Base-by-base conservation (phyloP, 2,113 vertebrate species). In the Hippocampus zosterae region DNA sequence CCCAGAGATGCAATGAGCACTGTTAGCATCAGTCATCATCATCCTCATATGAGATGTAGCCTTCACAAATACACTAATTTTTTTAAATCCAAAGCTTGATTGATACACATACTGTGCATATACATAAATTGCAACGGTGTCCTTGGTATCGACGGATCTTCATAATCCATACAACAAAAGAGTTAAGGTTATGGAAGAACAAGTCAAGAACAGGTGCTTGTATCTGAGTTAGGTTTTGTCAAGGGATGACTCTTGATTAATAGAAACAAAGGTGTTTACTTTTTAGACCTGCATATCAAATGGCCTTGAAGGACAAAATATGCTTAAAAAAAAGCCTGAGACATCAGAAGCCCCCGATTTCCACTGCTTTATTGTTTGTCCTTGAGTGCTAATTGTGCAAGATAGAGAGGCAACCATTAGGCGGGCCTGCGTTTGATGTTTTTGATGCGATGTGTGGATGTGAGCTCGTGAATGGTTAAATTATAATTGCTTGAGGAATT, bases 371-470 rank as follows among this genome's bases (percentile, higher is more conserved):
- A 79, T 82, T 88, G 88, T 89, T 89, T 89, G 89, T 90, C 86
- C 87, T 91, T 90, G 87, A 88, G 78, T 89, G 79, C 87, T 90
- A 89, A 88, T 88, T 88, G 88, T 82, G 83, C 84, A 77, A 87
- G 40, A 74, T 52, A 67, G 68, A 85, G 75, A 89, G 79, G 83
- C 80, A 84, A 83, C 86, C 84, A 85, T 89, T 88, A 89, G 78
- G 76, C 83, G 80, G 77, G 27, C 76, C 71, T 2, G 48, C 61
- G 79, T 91, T 91, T 91, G 86, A 90, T 89, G 87, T 88, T 85
- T 79, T 71, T 85, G 85, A 88, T 86, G 84, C 81, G 73, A 84
- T 85, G 80, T 82, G 81, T 84, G 77, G 85, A 84, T 89, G 85
- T 88, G 74, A 85, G 85, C 82, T 56, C 67, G 83, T 81, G 89